Percentiles rank a stretch among this genome's conserved stretches.
phyloP scores from a whole-genome alignment of 1,140 invertebrate species.

The Penaeus vannamei region DNA sequence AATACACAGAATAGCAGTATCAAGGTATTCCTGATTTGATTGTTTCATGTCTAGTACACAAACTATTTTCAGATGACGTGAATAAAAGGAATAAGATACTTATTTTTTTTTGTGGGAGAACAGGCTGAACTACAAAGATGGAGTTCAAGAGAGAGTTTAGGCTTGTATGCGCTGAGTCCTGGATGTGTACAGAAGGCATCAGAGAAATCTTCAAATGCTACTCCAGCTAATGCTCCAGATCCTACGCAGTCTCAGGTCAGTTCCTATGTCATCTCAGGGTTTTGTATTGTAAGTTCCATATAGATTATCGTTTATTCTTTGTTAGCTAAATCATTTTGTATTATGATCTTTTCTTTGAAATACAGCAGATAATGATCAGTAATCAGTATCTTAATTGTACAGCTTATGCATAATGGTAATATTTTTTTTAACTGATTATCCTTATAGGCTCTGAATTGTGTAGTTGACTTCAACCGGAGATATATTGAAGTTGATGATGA shows the following conservation, averaged over 20 bases:
- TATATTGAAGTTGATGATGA: slow-evolving; percentile 78
- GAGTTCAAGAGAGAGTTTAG: slow-evolving; percentile 60
- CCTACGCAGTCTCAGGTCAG: slow-evolving; percentile 45
- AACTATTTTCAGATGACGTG: neutral
- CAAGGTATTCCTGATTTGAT: too few relatives aligned
- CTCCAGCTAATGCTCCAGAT: slow-evolving; percentile 33
- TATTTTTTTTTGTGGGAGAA: neutral
- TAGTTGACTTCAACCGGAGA: slow-evolving; percentile 66
- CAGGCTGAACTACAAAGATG: slow-evolving; percentile 61
- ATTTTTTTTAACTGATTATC: slow-evolving; percentile 1
- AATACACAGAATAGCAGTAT: too few relatives aligned
- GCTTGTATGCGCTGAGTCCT: slow-evolving; percentile 50
- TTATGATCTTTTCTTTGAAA: neutral
- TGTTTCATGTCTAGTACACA: too few relatives aligned
- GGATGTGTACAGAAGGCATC: slow-evolving; percentile 51
- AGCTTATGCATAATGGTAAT: neutral
- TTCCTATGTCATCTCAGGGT: neutral
- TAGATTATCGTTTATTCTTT: neutral
- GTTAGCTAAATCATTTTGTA: neutral
- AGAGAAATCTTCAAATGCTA: slow-evolving; percentile 33
- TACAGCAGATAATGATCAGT: too few relatives aligned
- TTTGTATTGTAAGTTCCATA: neutral
- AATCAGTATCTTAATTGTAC: neutral
- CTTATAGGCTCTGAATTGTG: slow-evolving; percentile 60
- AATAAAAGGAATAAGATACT: too few relatives aligned